Evolutionary conservation across 1,140 invertebrate genomes (phyloP).

Genomic region (Helicoverpa zea): DNA sequence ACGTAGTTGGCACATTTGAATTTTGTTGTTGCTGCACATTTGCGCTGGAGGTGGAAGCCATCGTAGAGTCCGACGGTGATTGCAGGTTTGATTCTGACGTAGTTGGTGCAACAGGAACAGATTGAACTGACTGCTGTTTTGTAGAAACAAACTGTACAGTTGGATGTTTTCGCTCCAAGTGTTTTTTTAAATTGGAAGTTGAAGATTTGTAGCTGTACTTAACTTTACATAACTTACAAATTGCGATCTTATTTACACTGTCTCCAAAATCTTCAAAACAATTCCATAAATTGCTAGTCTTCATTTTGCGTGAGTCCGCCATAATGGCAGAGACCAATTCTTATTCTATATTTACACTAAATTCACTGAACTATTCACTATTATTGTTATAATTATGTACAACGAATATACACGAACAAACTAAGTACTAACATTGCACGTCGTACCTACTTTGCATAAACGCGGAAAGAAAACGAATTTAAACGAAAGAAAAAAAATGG

Average conservation of each 20-base stretch:
- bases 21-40: conserved; percentile 26
- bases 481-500: too few species aligned
- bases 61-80: conserved; percentile 23
- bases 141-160: conserved; percentile 36
- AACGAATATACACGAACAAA: too few species aligned
- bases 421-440: too few species aligned
- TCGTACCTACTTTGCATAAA: too few species aligned
- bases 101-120: conserved; percentile 19
- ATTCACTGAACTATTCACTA: conserved; percentile 19
- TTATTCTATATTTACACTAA: conserved; percentile 15
- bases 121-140: conserved; percentile 18
- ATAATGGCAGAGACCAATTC: conserved; percentile 17
- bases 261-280: conserved; percentile 39
- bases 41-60: conserved; percentile 12
- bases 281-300: conserved; percentile 30
- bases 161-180: conserved; percentile 35
- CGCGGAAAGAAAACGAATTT: too few species aligned
- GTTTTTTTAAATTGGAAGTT: conserved; percentile 34
- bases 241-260: conserved; percentile 21
- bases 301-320: conserved; percentile 26
- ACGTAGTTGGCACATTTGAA: conserved; percentile 32
- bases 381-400: conserved; percentile 15
- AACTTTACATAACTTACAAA: conserved; percentile 30
- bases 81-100: conserved; percentile 31
- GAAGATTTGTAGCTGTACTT: conserved; percentile 21